Evolutionary conservation across 2,797 vertebrate genomes (phyloP).

Genomic region (Mus minutoides): DNA sequence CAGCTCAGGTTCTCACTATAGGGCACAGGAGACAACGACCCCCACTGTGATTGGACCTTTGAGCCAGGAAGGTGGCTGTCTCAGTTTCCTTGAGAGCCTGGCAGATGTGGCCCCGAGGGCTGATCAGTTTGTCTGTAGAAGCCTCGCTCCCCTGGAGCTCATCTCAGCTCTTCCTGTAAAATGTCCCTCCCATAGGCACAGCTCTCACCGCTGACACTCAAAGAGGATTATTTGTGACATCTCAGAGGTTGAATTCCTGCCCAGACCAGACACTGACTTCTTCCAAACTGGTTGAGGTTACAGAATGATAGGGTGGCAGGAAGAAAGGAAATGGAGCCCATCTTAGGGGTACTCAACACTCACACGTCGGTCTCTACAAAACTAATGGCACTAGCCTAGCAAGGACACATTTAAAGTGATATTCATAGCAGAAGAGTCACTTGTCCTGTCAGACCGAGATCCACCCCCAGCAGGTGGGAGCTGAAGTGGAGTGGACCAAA

Average conservation of each 20-base stretch:
- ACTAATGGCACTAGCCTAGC: neutral
- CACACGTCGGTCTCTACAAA: neutral
- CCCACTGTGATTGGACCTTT: neutral
- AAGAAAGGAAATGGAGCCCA: neutral
- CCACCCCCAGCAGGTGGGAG: neutral
- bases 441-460: neutral
- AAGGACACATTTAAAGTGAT: neutral
- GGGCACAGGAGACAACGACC: neutral
- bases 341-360: neutral
- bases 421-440: neutral
- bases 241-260: conserved; percentile 67
- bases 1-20: no score
- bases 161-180: conserved; percentile 59
- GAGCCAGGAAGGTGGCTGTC: neutral
- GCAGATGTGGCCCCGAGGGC: neutral
- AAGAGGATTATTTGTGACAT: conserved; percentile 67
- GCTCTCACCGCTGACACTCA: conserved; percentile 62
- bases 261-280: conserved; percentile 34
- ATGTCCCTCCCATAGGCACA: neutral
- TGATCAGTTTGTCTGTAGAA: neutral
- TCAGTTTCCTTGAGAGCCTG: conserved; percentile 55
- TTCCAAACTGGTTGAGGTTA: neutral
- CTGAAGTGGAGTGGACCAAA: neutral
- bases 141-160: conserved; percentile 61
- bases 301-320: neutral